Percentiles rank a stretch among this genome's conserved stretches.
phyloP scores from a whole-genome alignment of 2,888 invertebrate species.

The Dryocosmus kuriphilus region DNA sequence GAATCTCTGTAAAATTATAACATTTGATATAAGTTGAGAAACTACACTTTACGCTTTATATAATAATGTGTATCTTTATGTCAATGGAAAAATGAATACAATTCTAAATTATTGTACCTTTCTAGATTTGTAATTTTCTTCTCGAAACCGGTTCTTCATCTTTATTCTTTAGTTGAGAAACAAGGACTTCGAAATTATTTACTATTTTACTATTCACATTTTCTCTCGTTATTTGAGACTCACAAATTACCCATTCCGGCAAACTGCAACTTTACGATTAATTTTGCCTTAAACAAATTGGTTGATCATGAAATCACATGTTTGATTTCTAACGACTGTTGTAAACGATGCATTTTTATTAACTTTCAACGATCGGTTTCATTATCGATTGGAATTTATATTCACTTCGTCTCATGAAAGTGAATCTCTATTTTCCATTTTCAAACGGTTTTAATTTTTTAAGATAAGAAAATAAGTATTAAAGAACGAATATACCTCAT shows the following conservation, averaged over 20 bases:
- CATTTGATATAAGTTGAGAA: no score
- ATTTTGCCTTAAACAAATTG: neutral
- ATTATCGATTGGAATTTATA: neutral
- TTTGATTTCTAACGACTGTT: neutral
- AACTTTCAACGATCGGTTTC: neutral
- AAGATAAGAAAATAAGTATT: neutral
- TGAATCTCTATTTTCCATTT: neutral
- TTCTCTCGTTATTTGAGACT: neutral
- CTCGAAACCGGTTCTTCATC: neutral
- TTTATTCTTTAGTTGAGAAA: neutral
- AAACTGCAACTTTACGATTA: constrained; percentile 9
- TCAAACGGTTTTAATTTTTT: neutral
- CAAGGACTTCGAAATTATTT: neutral
- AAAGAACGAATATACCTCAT: no score
- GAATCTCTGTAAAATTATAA: no score
- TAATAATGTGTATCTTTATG: no score
- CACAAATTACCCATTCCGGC: neutral
- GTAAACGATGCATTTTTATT: neutral
- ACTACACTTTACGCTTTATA: no score
- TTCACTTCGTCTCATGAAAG: neutral
- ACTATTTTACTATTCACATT: neutral
- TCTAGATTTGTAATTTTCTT: neutral
- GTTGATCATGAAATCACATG: constrained; percentile 4
- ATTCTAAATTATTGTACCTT: neutral
- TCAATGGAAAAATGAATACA: constrained; percentile 2